Percentiles rank a stretch among this genome's conserved stretches.
These are phyloP conservation scores for Ichneumoninae sp. DNA, from an alignment of 2,888 invertebrate species.

Conservation along the genomic window DNA sequence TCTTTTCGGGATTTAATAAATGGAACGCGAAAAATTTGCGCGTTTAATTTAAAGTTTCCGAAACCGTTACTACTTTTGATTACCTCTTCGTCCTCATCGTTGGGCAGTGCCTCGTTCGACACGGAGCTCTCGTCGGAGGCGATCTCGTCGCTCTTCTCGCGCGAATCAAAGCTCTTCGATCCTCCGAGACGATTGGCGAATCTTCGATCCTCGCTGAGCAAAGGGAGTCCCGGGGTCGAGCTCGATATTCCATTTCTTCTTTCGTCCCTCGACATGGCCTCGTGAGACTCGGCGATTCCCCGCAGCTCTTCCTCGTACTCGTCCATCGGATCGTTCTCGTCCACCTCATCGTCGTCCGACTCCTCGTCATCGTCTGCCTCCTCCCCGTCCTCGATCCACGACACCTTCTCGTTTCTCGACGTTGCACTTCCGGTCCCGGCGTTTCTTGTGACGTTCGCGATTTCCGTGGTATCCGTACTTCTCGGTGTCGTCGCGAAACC, in stretches of 20 bases:
- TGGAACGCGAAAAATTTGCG: background rate
- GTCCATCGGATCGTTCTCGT: constrained; percentile 67
- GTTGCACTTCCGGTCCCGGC: constrained; percentile 42
- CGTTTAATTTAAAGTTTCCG: background rate
- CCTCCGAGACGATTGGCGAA: constrained; percentile 28
- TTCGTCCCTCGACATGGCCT: constrained; percentile 78
- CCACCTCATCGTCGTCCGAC: constrained; percentile 66
- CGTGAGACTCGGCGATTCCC: constrained; percentile 76
- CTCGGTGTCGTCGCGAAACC: constrained; percentile 51
- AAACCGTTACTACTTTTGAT: background rate
- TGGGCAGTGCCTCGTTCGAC: constrained; percentile 74
- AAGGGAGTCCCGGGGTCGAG: constrained; percentile 61
- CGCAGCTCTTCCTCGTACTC: constrained; percentile 78
- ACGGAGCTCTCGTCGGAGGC: constrained; percentile 75
- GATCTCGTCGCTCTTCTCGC: constrained; percentile 73
- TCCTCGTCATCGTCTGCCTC: constrained; percentile 67
- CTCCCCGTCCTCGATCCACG: constrained; percentile 53
- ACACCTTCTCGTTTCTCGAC: constrained; percentile 40
- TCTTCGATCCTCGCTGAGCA: constrained; percentile 45
- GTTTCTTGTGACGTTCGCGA: constrained; percentile 37
- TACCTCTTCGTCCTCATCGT: constrained; percentile 72
- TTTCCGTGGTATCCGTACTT: constrained; percentile 37
- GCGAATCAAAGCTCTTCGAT: constrained; percentile 74
- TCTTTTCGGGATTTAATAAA: background rate
- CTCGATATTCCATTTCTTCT: constrained; percentile 68